Conservation (phyloP, 2,888 invertebrate genomes). For the Vesta saturnalis region DNA sequence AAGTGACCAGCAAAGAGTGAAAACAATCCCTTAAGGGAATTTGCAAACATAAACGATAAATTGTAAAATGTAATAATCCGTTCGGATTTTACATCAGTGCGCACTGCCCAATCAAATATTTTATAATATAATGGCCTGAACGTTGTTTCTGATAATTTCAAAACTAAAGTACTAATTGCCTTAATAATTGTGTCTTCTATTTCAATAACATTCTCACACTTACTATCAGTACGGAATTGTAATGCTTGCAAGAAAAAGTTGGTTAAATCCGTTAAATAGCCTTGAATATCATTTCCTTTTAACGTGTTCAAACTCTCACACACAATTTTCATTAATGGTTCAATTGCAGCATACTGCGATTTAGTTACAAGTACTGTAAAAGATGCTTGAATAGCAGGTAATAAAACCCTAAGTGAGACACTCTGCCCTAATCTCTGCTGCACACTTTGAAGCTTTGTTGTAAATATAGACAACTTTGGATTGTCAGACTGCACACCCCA, state of each 20-base stretch:
- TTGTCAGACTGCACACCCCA: conserved; percentile 60
- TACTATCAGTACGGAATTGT: conserved; percentile 71
- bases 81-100: conserved; percentile 70
- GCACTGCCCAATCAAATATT: conserved; percentile 88
- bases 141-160: conserved; percentile 88
- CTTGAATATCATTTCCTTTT: conserved; percentile 69
- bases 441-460: conserved; percentile 69
- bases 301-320: conserved; percentile 76
- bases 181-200: conserved; percentile 81
- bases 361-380: conserved; percentile 71
- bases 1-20: conserved; percentile 90
- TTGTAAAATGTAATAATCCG: conserved; percentile 85
- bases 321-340: conserved; percentile 79
- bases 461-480: conserved; percentile 65
- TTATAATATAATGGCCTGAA: conserved; percentile 90
- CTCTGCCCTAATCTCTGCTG: conserved; percentile 74
- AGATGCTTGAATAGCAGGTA: conserved; percentile 77
- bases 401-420: conserved; percentile 78
- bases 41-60: conserved; percentile 81
- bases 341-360: conserved; percentile 69
- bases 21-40: conserved; percentile 86
- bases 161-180: conserved; percentile 80
- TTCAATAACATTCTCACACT: conserved; percentile 62
- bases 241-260: conserved; percentile 79
- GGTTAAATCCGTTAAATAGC: conserved; percentile 74